phyloP scores from a whole-genome alignment of 1,140 invertebrate species.

The Lepidurus couesii region DNA sequence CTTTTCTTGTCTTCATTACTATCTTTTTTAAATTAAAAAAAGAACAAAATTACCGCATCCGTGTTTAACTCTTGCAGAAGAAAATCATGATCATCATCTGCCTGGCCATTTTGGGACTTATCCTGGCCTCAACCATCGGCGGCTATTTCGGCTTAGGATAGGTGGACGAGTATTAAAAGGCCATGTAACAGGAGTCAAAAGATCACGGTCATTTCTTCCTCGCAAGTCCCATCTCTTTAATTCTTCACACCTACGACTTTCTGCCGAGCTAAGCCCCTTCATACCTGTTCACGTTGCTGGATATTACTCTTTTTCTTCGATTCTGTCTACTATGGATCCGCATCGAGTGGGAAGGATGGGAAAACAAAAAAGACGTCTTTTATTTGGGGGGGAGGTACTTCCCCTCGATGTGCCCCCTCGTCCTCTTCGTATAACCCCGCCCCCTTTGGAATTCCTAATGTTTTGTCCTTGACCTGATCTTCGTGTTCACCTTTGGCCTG shows the following conservation, averaged over 20 bases:
- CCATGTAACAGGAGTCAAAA: neutral
- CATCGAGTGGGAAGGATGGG: too few species aligned
- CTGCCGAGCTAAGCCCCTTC: neutral
- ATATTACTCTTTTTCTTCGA: neutral
- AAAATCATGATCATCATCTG: conserved; percentile 98
- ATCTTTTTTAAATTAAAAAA: neutral
- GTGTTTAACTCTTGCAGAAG: conserved; percentile 71
- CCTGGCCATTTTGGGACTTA: conserved; percentile 79
- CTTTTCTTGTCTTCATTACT: conserved; percentile 1
- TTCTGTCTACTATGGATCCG: neutral
- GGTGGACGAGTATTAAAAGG: neutral
- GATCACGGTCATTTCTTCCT: conserved; percentile 2
- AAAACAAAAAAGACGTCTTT: neutral
- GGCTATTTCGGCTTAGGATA: conserved; percentile 56
- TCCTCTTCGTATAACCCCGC: neutral
- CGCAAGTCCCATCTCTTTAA: neutral
- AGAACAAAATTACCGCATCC: neutral
- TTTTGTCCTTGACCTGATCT: conserved; percentile 10
- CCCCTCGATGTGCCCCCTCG: neutral
- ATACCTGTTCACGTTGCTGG: conserved; percentile 8
- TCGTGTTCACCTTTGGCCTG: conserved; percentile 13
- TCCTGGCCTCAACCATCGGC: conserved; percentile 67
- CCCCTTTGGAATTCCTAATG: neutral
- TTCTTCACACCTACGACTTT: neutral
- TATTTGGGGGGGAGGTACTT: neutral